These are phyloP conservation scores for Ormyrus thymus DNA, from an alignment of 2,888 invertebrate species.

Conservation along the genomic window DNA sequence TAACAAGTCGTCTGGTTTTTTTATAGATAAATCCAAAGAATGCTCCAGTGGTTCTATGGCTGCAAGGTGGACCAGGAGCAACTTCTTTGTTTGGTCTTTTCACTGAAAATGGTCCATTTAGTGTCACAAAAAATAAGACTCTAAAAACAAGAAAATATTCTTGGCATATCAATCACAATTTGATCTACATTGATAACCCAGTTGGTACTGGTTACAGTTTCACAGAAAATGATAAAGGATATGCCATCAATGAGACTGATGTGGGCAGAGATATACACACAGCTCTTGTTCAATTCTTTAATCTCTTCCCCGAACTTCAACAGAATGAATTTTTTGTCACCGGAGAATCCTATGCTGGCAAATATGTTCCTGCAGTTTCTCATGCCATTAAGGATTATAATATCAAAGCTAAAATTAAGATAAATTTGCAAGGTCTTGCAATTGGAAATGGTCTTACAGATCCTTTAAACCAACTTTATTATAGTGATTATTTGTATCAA, in stretches of 20 bases:
- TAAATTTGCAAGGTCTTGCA: slow-evolving; percentile 83
- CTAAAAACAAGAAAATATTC: slow-evolving; percentile 82
- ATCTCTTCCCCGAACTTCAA: slow-evolving; percentile 86
- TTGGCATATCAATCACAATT: slow-evolving; percentile 87
- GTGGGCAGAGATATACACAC: slow-evolving; percentile 88
- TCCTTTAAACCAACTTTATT: slow-evolving; percentile 85
- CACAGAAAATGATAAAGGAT: slow-evolving; percentile 85
- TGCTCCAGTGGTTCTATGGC: slow-evolving; percentile 88
- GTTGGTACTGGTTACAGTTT: slow-evolving; percentile 96
- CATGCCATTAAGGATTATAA: slow-evolving; percentile 84
- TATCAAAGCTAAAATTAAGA: slow-evolving; percentile 78
- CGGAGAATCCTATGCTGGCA: slow-evolving; percentile 93
- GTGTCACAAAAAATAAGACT: slow-evolving; percentile 75
- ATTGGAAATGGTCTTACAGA: slow-evolving; percentile 90
- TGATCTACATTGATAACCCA: slow-evolving; percentile 95
- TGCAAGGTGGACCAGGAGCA: slow-evolving; percentile 91
- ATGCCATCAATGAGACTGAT: slow-evolving; percentile 85
- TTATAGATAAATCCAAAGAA: slow-evolving; percentile 74
- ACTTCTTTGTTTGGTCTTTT: slow-evolving; percentile 88
- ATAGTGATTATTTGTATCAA: slow-evolving; percentile 88
- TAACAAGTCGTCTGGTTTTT: slow-evolving; percentile 24
- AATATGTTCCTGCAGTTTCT: slow-evolving; percentile 86
- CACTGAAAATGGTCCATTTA: slow-evolving; percentile 88
- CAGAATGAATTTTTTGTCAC: slow-evolving; percentile 88
- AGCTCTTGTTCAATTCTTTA: slow-evolving; percentile 88